A percentile compares a stretch with the other conserved stretches of the same genome.
phyloP scores from a whole-genome alignment of 2,888 invertebrate genomes.

The Ferdinandea cuprea region DNA sequence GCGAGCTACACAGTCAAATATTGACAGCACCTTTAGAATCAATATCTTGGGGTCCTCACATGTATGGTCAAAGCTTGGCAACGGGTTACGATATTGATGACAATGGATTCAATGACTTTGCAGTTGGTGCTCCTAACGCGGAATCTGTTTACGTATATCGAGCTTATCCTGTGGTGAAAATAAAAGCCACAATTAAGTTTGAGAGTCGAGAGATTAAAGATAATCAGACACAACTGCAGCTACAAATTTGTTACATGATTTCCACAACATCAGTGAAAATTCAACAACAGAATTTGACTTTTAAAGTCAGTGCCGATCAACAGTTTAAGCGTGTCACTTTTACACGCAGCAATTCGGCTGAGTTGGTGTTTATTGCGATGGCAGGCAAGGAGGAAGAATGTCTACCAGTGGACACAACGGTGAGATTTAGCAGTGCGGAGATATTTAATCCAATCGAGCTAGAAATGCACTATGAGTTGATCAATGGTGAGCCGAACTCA shows the following conservation, averaged over 20 bases:
- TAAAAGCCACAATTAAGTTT: constrained; percentile 80
- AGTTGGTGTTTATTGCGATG: constrained; percentile 78
- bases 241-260: constrained; percentile 66
- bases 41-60: constrained; percentile 79
- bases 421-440: constrained; percentile 81
- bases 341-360: constrained; percentile 77
- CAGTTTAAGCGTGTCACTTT: constrained; percentile 81
- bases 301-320: constrained; percentile 79
- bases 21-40: constrained; percentile 78
- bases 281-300: constrained; percentile 78
- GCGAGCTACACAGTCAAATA: constrained; percentile 82
- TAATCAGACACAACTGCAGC: constrained; percentile 76
- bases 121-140: constrained; percentile 83
- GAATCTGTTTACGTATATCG: constrained; percentile 83
- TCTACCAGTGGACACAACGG: constrained; percentile 79
- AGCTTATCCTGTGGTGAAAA: constrained; percentile 82
- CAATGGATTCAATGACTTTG: constrained; percentile 82
- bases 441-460: constrained; percentile 82
- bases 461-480: constrained; percentile 81
- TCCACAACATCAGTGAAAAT: constrained; percentile 77
- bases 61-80: constrained; percentile 82
- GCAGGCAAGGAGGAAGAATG: constrained; percentile 79
- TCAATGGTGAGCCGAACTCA: constrained; percentile 80
- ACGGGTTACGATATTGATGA: constrained; percentile 83
- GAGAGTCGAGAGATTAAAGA: constrained; percentile 81